Percentiles rank a stretch among this genome's conserved stretches.
Evolutionary conservation across 2,888 invertebrate genomes (phyloP).

Genomic region (Lithophane ornitopus): DNA sequence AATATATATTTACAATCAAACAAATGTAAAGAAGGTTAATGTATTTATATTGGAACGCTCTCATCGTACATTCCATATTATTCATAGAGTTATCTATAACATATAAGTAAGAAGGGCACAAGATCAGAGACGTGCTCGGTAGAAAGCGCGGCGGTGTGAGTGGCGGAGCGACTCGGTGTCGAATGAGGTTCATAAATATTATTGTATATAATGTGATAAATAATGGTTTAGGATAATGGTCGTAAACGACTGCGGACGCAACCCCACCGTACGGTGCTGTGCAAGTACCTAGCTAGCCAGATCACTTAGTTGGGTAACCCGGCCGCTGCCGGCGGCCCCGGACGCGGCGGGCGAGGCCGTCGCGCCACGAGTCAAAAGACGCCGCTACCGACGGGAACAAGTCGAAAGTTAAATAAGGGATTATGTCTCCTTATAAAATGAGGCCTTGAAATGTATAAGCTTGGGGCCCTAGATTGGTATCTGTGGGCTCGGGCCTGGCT

Average conservation of each 20-base stretch:
- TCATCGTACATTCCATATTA: constrained; percentile 45
- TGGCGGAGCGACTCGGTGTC: background rate
- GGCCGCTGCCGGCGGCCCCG: background rate
- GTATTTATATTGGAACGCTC: constrained; percentile 33
- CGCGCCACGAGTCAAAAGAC: background rate
- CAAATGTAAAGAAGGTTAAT: constrained; percentile 22
- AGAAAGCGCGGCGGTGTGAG: background rate
- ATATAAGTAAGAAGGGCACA: constrained; percentile 16
- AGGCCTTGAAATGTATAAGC: constrained; percentile 45
- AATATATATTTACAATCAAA: constrained; percentile 5
- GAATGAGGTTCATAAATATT: constrained; percentile 43
- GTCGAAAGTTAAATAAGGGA: background rate
- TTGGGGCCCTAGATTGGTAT: constrained; percentile 2
- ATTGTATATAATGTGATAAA: constrained; percentile 63
- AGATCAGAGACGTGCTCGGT: background rate
- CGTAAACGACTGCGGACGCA: constrained; percentile 53
- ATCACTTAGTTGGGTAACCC: background rate
- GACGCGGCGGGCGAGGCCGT: no score
- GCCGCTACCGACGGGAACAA: constrained; percentile 20
- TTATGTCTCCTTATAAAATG: constrained; percentile 19
- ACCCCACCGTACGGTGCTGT: constrained; percentile 43
- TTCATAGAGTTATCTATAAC: constrained; percentile 36
- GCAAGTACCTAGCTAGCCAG: constrained; percentile 1
- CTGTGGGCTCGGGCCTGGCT: constrained; percentile 30
- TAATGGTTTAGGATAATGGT: constrained; percentile 40